phyloP scores from a whole-genome alignment of 1,140 invertebrate genomes.

The Pseudachorutes palmiensis region DNA sequence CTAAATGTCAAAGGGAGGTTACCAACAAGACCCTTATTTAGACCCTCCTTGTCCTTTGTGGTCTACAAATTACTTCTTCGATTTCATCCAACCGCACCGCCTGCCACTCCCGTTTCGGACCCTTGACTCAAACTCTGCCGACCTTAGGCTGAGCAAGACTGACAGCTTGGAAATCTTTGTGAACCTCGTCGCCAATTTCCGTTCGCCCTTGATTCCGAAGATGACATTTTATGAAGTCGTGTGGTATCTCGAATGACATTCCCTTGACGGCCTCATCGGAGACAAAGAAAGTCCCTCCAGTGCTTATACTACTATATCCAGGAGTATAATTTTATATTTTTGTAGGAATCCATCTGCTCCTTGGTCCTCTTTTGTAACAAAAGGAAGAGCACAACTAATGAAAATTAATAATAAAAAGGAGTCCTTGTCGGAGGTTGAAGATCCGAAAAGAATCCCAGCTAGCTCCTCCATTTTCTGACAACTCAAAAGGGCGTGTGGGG shows the following conservation, averaged over 20 bases:
- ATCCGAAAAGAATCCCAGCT: neutral
- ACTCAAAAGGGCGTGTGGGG: constrained; percentile 13
- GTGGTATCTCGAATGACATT: too few relatives aligned
- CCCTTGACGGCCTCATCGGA: neutral
- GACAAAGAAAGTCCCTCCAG: neutral
- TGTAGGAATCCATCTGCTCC: neutral
- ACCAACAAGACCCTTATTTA: too few relatives aligned
- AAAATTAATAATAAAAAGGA: neutral
- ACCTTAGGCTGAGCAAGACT: neutral
- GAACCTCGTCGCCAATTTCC: neutral
- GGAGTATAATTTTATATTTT: too few relatives aligned
- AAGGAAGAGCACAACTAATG: constrained; percentile 2
- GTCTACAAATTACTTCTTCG: neutral
- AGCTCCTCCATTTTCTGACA: constrained; percentile 7
- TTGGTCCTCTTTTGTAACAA: neutral
- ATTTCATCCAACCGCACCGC: constrained; percentile 1
- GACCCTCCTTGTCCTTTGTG: constrained; percentile 9
- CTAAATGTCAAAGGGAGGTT: neutral
- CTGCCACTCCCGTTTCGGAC: neutral
- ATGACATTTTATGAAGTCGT: too few relatives aligned
- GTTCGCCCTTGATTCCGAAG: too few relatives aligned
- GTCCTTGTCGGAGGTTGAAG: neutral
- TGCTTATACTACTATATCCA: too few relatives aligned
- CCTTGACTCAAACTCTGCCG: neutral
- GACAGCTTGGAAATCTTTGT: neutral